Evolutionary conservation across 2,113 vertebrate species (phyloP).

Genomic region (Notarius quadriscutis): DNA sequence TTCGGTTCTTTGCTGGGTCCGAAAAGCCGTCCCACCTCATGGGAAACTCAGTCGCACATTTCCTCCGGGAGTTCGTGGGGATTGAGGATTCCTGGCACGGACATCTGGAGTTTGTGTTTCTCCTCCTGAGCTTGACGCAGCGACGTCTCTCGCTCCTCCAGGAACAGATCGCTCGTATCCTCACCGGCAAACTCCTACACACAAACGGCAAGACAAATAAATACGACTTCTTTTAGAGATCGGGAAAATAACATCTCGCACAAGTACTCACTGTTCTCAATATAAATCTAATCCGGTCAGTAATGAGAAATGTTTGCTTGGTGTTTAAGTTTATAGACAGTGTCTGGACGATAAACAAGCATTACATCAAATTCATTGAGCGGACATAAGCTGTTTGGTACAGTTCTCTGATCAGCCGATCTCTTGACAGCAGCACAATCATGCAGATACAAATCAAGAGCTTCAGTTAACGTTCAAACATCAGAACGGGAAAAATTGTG

Average conservation of each 20-base stretch:
- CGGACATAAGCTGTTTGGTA: not conserved
- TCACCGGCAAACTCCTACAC: constrained; percentile 93
- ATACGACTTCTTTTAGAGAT: not conserved
- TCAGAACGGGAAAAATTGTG: no score
- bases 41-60: constrained; percentile 87
- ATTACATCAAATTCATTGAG: not conserved
- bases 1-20: constrained; percentile 13
- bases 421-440: no score
- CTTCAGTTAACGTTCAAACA: no score
- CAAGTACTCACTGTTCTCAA: not conserved
- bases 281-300: not conserved
- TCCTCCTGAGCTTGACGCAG: constrained; percentile 95
- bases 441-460: no score
- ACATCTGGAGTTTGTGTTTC: constrained; percentile 97
- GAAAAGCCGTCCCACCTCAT: not conserved
- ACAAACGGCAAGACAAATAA: not conserved
- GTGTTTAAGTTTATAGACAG: not conserved
- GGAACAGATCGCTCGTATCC: constrained; percentile 92
- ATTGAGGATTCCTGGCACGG: constrained; percentile 96
- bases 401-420: no score
- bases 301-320: not conserved
- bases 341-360: not conserved
- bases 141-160: constrained; percentile 91
- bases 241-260: not conserved
- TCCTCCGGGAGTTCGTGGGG: constrained; percentile 98